Evolutionary conservation across 2,797 vertebrate genomes (phyloP).

Genomic region (Petrocephalus sullivani): DNA sequence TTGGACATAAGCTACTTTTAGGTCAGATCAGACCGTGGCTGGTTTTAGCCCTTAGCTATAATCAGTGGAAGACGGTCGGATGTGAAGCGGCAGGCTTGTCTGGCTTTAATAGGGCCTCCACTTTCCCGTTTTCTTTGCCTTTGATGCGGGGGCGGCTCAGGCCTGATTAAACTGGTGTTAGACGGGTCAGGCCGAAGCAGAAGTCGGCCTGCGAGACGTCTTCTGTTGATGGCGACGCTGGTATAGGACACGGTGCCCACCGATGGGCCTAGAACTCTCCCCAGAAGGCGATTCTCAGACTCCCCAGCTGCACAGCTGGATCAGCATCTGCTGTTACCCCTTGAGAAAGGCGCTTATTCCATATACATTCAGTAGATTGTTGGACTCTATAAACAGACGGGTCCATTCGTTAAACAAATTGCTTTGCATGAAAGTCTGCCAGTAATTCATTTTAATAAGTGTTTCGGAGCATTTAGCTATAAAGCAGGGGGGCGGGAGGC

Average conservation of each 20-base stretch:
- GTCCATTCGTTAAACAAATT: background rate
- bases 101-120: slow-evolving; percentile 34
- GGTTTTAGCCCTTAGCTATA: slow-evolving; percentile 33
- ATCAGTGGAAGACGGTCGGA: slow-evolving; percentile 32
- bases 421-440: background rate
- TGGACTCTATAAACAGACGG: background rate
- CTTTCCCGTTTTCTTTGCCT: slow-evolving; percentile 21
- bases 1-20: slow-evolving; percentile 1
- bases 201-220: slow-evolving; percentile 35
- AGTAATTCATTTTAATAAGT: background rate
- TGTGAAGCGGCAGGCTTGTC: slow-evolving; percentile 25
- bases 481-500: too few species aligned
- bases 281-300: background rate
- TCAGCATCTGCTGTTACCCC: background rate
- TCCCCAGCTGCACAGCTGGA: background rate
- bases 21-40: background rate
- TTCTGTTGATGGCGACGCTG: background rate
- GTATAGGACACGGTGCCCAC: background rate
- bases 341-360: background rate
- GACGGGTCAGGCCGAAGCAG: slow-evolving; percentile 49
- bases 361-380: background rate
- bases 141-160: slow-evolving; percentile 30
- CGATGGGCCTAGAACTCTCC: background rate
- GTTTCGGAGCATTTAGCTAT: background rate
- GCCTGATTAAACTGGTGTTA: slow-evolving; percentile 39